A percentile compares a stretch with the other conserved stretches of the same genome.
These are phyloP conservation scores for Chiloscyllium punctatum DNA, from an alignment of 2,797 vertebrate species.

Conservation along the genomic window DNA sequence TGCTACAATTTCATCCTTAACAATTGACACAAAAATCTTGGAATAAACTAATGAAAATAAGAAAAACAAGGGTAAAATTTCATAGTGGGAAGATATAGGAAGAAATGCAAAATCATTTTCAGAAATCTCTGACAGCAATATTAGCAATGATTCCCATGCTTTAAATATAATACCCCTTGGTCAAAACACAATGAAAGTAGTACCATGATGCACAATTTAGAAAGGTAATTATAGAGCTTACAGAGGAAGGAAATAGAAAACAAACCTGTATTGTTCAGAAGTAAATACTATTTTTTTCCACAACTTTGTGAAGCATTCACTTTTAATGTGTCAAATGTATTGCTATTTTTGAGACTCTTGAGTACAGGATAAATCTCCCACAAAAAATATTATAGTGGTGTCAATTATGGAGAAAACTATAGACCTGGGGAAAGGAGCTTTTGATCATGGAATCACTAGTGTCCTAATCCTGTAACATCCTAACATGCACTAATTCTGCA, in stretches of 20 bases:
- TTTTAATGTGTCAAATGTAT: not conserved
- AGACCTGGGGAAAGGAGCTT: not conserved
- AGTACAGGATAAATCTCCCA: not conserved
- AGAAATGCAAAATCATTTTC: not conserved
- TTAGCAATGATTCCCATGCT: not conserved
- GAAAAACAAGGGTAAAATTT: too few species aligned
- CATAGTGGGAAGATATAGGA: not conserved
- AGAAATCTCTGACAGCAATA: not conserved
- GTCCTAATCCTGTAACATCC: not conserved
- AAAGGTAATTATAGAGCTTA: not conserved
- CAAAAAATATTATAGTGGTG: not conserved
- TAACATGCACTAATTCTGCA: not conserved
- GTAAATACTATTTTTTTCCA: not conserved
- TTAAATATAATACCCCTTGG: not conserved
- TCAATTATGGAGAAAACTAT: not conserved
- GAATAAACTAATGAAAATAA: not conserved
- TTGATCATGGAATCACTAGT: not conserved
- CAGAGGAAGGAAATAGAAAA: not conserved
- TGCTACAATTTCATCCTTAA: too few species aligned
- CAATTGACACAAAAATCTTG: not conserved
- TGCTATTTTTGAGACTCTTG: not conserved
- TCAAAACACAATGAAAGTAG: not conserved
- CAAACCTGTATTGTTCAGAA: not conserved
- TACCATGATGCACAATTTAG: not conserved
- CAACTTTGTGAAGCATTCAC: not conserved